Percentiles rank a stretch among this genome's conserved stretches.
Evolutionary conservation across 64 coral and sea anemone species (phyloP).

Genomic region (Pachyseris speciosa): DNA sequence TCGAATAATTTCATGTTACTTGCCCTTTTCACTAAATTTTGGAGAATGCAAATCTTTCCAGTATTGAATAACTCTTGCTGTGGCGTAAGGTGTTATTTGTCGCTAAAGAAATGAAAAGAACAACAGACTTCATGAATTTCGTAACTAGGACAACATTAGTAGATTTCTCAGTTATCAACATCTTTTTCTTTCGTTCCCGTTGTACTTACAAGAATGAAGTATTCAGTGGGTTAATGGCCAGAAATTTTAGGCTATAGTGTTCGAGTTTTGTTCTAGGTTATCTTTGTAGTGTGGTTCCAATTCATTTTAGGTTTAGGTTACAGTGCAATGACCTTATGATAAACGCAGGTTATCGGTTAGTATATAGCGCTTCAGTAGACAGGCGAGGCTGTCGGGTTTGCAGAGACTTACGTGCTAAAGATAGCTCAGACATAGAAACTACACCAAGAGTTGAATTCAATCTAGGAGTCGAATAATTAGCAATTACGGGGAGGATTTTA

Average conservation of each 20-base stretch:
- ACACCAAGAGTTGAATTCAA: too few species aligned
- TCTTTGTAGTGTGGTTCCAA: neutral
- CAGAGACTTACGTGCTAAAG: neutral
- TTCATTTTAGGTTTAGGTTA: neutral
- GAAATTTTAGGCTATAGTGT: neutral
- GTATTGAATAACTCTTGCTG: too few species aligned
- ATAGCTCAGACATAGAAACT: neutral
- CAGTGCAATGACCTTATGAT: neutral
- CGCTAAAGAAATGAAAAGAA: too few species aligned
- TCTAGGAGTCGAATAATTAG: too few species aligned
- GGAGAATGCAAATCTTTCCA: too few species aligned
- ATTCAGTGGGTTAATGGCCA: neutral
- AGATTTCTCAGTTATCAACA: too few species aligned
- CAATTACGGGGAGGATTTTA: too few species aligned
- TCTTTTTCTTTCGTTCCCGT: too few species aligned
- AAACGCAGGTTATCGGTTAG: slow-evolving; percentile 6
- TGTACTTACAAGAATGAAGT: neutral
- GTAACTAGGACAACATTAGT: too few species aligned
- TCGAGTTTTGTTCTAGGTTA: slow-evolving; percentile 6
- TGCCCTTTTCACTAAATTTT: neutral
- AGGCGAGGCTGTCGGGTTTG: neutral
- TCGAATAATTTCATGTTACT: too few species aligned
- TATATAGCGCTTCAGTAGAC: slow-evolving; percentile 11
- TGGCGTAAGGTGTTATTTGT: too few species aligned
- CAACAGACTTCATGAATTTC: neutral